Evolutionary conservation across 1,140 invertebrate species (phyloP), one percentile per base, ranked within the genome.

Genomic region (Drosophila subpulchrella): DNA sequence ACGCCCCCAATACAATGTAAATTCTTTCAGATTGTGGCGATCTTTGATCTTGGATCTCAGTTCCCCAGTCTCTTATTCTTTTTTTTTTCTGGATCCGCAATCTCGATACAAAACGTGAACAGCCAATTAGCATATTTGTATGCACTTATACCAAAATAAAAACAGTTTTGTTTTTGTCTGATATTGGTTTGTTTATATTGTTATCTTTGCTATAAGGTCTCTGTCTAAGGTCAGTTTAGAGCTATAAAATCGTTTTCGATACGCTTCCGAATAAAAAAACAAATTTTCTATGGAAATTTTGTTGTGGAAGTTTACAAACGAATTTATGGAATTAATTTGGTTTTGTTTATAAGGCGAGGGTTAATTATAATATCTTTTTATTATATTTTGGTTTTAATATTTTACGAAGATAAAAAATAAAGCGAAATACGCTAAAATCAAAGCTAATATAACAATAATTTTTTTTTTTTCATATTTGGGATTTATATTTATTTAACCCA

Each of bases 221-320:
- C 41, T 47, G 48, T 6, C 34, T 70, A 70, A 70, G 66, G 66
- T 70, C 66, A 70, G 13, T 70, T 70, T 24, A 8, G 10, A 38
- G 61, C 46, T 44, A 70, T 55, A 38, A 70, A 67, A 39, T 20
- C 32, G 3, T 44, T 51, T 63, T 68, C 17, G 58, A 67, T 62
- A 32, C 1, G 46, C 36, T 50, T 63, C 20, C 20, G 47, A 67
- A 61, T 32, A 17, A 30, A 47, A 17, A 2, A 10, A 44, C 27
- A 34, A 39, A 30, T 11, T 34, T n/a, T 6, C 15, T 10, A 11
- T n/a, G 30, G 57, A 61, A 47, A 61, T n/a, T 15, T 42, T 63
- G 27, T 60, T 0, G 30, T 58, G 55, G 55, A 63, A 63, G 36
- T 34, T 36, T 44, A 13, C 60, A 8, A 39, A 17, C 11, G 10